These are phyloP conservation scores for Oncorhynchus tshawytscha DNA, from an alignment of 2,113 vertebrate species.

Conservation along the genomic window DNA sequence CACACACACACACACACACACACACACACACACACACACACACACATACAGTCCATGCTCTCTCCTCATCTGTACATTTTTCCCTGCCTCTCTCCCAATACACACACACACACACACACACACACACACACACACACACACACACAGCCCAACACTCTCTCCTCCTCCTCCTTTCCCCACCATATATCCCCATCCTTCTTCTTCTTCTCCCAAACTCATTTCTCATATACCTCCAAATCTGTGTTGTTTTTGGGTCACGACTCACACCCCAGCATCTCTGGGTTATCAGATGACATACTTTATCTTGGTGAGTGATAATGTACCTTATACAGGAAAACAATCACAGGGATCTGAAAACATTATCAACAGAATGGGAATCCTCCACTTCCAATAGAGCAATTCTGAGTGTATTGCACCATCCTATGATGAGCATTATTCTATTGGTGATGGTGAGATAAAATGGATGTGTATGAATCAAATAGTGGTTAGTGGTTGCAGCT, in stretches of 20 bases:
- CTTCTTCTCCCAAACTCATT: constrained; percentile 55
- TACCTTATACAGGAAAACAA: neutral
- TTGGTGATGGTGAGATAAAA: neutral
- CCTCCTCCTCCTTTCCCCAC: constrained; percentile 45
- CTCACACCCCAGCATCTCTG: constrained; percentile 33
- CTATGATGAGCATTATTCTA: neutral
- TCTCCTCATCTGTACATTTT: no score
- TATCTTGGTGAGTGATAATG: constrained; percentile 46
- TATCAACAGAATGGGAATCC: neutral
- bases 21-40: neutral
- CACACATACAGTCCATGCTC: no score
- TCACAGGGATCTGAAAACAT: neutral
- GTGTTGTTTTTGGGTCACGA: constrained; percentile 59
- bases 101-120: no score
- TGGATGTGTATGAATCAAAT: constrained; percentile 1
- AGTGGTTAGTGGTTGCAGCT: constrained; percentile 1
- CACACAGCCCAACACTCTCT: no score
- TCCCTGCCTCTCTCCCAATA: no score
- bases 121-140: neutral
- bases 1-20: neutral
- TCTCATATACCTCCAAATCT: constrained; percentile 64
- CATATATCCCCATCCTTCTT: constrained; percentile 50
- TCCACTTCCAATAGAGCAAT: neutral
- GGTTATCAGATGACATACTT: constrained; percentile 55
- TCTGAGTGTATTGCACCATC: neutral